These are phyloP conservation scores for Tiaroga cobitis DNA, from an alignment of 2,797 vertebrate genomes.

Conservation along the genomic window DNA sequence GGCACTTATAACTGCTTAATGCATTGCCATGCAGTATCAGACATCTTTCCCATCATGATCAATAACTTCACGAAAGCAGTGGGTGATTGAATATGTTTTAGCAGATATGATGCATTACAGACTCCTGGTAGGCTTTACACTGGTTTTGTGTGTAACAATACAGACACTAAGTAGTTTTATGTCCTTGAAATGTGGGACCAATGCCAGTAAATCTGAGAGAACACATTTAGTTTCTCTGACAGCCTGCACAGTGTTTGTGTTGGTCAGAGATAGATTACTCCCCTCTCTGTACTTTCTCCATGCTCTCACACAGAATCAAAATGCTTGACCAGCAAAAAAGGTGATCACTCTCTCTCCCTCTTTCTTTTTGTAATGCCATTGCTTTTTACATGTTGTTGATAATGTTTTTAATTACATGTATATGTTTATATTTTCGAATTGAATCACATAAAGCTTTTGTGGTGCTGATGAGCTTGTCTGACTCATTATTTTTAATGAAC, in stretches of 20 bases:
- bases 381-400: constrained; percentile 9
- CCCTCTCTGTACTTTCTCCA: not conserved
- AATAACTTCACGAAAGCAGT: not conserved
- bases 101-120: not conserved
- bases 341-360: not conserved
- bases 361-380: not conserved
- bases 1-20: too few relatives aligned
- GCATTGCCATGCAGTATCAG: not conserved
- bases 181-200: not conserved
- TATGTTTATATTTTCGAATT: constrained; percentile 37
- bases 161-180: constrained; percentile 14
- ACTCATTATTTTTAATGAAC: constrained; percentile 61
- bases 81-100: not conserved
- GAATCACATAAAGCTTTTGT: constrained; percentile 35
- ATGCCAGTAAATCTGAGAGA: constrained; percentile 13
- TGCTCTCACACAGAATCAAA: constrained; percentile 31
- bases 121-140: constrained; percentile 1
- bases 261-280: constrained; percentile 34
- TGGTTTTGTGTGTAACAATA: not conserved
- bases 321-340: not conserved
- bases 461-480: constrained; percentile 45
- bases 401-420: not conserved
- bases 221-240: constrained; percentile 20
- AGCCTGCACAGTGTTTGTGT: constrained; percentile 16
- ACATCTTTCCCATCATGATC: not conserved